Conservation (phyloP, 1,140 invertebrate species). For the Brachionus angularis region DNA sequence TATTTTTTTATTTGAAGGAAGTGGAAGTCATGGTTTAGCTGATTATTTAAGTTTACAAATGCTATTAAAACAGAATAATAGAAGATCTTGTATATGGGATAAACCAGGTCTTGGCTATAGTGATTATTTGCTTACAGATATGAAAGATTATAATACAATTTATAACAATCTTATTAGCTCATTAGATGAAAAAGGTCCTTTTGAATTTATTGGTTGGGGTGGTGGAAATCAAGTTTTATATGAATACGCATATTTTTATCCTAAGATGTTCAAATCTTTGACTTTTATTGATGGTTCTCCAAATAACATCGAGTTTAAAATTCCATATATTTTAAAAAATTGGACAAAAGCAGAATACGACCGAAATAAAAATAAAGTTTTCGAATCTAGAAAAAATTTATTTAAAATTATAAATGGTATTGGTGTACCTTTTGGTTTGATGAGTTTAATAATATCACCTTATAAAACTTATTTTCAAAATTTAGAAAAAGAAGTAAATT, state of each 20-base stretch:
- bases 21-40: slow-evolving; percentile 22
- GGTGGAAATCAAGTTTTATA: slow-evolving; percentile 25
- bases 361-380: background rate
- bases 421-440: slow-evolving; percentile 22
- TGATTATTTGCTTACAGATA: slow-evolving; percentile 28
- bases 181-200: background rate
- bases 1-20: slow-evolving; percentile 31
- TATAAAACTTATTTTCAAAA: background rate
- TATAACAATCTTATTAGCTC: slow-evolving; percentile 21
- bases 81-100: slow-evolving; percentile 40
- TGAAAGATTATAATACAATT: background rate
- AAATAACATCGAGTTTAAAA: background rate
- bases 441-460: background rate
- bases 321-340: slow-evolving; percentile 15
- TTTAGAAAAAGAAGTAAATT: slow-evolving; percentile 10
- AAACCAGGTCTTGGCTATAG: slow-evolving; percentile 38
- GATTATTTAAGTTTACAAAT: slow-evolving; percentile 28
- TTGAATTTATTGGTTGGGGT: slow-evolving; percentile 21
- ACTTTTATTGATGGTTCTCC: background rate
- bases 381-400: background rate
- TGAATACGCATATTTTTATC: slow-evolving; percentile 17
- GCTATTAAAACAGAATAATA: slow-evolving; percentile 2
- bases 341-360: background rate
- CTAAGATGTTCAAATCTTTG: background rate
- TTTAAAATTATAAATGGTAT: slow-evolving; percentile 20